A percentile compares a stretch with the other conserved stretches of the same genome.
Evolutionary conservation across 1,140 invertebrate genomes (phyloP).

Genomic region (Drosophila sulfurigaster): DNA sequence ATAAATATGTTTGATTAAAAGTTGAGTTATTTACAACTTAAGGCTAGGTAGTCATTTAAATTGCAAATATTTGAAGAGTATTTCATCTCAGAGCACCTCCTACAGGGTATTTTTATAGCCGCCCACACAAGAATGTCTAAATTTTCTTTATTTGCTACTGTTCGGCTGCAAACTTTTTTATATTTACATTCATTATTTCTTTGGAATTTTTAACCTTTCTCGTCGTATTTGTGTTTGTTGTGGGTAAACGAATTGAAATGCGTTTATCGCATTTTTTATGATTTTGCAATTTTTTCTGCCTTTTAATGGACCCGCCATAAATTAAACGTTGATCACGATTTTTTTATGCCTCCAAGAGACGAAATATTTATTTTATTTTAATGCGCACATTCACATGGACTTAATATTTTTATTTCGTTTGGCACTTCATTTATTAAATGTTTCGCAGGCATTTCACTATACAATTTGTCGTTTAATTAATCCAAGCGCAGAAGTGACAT

Average conservation of each 20-base stretch:
- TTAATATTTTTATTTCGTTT: not conserved
- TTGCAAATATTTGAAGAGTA: too few species aligned
- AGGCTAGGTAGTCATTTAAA: not conserved
- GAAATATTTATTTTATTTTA: slow-evolving; percentile 10
- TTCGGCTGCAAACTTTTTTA: slow-evolving; percentile 7
- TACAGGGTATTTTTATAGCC: not conserved
- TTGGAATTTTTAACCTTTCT: slow-evolving; percentile 34
- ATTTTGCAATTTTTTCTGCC: slow-evolving; percentile 5
- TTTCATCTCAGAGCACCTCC: not conserved
- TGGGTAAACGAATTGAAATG: slow-evolving; percentile 21
- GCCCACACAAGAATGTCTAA: not conserved
- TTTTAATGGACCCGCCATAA: not conserved
- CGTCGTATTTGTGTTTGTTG: not conserved
- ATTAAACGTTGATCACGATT: slow-evolving; percentile 13
- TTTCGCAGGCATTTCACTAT: not conserved
- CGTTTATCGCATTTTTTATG: slow-evolving; percentile 40
- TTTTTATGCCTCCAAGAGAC: slow-evolving; percentile 16
- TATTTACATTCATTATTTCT: slow-evolving; percentile 50
- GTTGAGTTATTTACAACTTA: too few species aligned
- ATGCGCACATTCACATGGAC: slow-evolving; percentile 3
- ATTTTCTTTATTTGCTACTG: not conserved
- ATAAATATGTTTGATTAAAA: too few species aligned
- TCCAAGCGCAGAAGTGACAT: slow-evolving; percentile 29
- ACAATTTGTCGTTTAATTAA: slow-evolving; percentile 31
- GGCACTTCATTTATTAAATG: slow-evolving; percentile 1